Conservation (phyloP, 2,888 invertebrate genomes). For the Tethea ocularis region DNA sequence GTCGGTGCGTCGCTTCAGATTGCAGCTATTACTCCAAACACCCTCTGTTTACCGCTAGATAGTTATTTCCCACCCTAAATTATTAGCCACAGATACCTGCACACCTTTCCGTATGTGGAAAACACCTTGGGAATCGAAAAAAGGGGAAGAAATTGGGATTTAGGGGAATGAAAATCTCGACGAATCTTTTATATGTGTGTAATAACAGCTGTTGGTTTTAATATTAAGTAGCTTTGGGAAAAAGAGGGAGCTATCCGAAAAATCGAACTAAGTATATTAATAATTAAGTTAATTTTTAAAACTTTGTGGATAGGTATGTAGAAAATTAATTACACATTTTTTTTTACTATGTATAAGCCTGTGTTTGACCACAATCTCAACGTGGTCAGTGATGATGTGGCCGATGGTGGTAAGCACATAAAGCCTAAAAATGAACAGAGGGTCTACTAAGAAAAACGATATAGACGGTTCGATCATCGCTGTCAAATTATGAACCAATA, state of each 20-base stretch:
- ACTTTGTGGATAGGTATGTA: no score
- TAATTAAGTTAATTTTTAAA: no score
- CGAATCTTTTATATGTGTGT: slow-evolving; percentile 9
- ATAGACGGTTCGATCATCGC: no score
- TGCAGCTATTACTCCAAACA: slow-evolving; percentile 76
- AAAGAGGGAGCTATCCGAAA: background rate
- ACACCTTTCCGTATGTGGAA: slow-evolving; percentile 46
- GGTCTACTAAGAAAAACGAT: no score
- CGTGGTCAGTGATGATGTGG: no score
- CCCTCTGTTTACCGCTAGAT: slow-evolving; percentile 73
- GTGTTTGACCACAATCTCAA: no score
- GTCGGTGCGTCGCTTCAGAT: slow-evolving; percentile 67
- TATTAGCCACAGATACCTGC: slow-evolving; percentile 64
- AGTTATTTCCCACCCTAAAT: slow-evolving; percentile 72
- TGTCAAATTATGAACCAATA: no score
- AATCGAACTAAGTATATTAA: no score
- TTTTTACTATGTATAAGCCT: no score
- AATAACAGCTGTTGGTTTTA: slow-evolving; percentile 3
- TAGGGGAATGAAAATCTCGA: slow-evolving; percentile 41
- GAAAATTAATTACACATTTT: no score
- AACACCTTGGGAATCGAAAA: slow-evolving; percentile 57
- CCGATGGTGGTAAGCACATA: no score
- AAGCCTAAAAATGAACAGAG: no score
- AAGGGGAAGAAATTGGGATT: slow-evolving; percentile 61
- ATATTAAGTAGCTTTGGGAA: background rate